Evolutionary conservation across 2,797 vertebrate genomes (phyloP).

Genomic region (Gallirallus australis): DNA sequence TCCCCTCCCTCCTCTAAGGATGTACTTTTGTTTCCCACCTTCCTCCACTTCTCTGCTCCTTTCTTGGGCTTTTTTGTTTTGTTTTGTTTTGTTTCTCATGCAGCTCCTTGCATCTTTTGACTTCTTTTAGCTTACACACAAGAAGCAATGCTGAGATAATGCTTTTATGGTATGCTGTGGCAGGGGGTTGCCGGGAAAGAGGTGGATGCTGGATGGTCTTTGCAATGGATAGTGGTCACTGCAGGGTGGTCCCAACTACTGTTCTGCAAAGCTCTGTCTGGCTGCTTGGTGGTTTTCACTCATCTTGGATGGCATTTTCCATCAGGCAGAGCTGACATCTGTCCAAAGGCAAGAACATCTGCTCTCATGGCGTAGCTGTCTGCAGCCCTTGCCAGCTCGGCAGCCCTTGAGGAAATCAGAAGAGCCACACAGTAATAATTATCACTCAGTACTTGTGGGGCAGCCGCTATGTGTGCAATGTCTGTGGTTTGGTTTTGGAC

Average conservation of each 20-base stretch:
- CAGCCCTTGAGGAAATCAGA: background rate
- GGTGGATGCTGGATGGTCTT: background rate
- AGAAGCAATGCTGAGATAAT: background rate
- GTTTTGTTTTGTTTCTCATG: background rate
- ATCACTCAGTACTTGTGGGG: background rate
- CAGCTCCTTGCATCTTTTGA: background rate
- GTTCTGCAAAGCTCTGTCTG: background rate
- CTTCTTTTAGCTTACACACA: background rate
- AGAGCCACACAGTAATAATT: constrained; percentile 5
- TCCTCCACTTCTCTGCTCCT: background rate
- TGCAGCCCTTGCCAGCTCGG: background rate
- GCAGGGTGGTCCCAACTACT: background rate
- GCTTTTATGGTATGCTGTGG: background rate
- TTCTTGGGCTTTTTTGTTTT: background rate
- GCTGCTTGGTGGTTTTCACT: background rate
- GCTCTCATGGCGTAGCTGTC: background rate
- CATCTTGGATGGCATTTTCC: constrained; percentile 16
- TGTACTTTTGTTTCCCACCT: background rate
- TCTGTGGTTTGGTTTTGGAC: constrained; percentile 40
- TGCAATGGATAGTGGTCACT: background rate
- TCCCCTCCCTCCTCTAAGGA: background rate
- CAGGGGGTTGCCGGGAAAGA: background rate
- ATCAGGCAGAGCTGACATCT: constrained; percentile 3
- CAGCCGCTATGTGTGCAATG: background rate
- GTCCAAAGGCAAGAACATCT: constrained; percentile 37